Evolutionary conservation across 2,888 invertebrate species (phyloP).

Genomic region (Cyaniris semiargus): DNA sequence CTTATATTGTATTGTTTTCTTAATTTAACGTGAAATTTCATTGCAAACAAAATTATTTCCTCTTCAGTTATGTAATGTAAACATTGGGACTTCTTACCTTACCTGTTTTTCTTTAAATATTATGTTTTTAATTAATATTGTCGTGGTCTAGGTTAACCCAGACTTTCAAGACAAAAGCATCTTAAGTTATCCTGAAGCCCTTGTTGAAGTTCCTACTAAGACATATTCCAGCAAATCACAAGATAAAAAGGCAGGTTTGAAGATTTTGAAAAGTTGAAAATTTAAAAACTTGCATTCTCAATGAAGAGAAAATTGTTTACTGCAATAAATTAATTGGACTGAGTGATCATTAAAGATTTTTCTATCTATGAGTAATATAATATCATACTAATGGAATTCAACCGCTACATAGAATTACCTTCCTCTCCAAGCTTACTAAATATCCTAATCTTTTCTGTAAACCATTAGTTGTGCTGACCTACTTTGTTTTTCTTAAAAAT

Average conservation of each 20-base stretch:
- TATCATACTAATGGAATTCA: too few relatives aligned
- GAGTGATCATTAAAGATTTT: not conserved
- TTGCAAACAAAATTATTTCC: not conserved
- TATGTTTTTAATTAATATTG: not conserved
- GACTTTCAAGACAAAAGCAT: not conserved
- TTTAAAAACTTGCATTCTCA: too few relatives aligned
- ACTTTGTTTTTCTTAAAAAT: not conserved
- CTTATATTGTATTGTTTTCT: conserved; percentile 9
- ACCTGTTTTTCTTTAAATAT: not conserved
- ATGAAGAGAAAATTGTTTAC: not conserved
- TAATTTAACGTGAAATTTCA: not conserved
- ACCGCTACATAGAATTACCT: not conserved
- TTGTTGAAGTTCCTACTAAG: not conserved
- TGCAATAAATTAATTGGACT: not conserved
- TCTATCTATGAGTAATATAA: not conserved
- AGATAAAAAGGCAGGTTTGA: not conserved
- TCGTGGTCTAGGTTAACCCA: not conserved
- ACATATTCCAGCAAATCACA: not conserved
- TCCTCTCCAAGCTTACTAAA: not conserved
- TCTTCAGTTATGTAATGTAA: not conserved
- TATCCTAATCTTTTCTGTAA: not conserved
- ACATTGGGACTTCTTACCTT: not conserved
- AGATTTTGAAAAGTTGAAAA: not conserved
- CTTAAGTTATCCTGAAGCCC: not conserved
- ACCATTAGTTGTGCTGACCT: not conserved